Percentiles rank a stretch among this genome's conserved stretches.
Evolutionary conservation across 2,888 invertebrate genomes (phyloP).

Genomic region (Parapristionchus giblindavisi): DNA sequence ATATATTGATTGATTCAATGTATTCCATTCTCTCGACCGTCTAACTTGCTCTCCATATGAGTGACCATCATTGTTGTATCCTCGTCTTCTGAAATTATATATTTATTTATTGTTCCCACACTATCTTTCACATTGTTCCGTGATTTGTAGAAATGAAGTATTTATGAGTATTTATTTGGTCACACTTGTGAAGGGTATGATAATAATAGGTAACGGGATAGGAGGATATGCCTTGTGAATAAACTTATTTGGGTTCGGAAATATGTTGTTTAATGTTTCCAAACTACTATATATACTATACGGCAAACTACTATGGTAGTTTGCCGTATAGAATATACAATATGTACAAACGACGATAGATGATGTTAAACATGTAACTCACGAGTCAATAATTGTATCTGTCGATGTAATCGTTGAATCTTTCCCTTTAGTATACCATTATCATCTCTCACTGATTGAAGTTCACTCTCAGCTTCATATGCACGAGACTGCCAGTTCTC

Average conservation of each 20-base stretch:
- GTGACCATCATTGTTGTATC: slow-evolving; percentile 26
- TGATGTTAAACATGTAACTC: not conserved
- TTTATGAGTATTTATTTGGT: too few species aligned
- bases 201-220: too few species aligned
- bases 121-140: too few species aligned
- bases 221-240: too few species aligned
- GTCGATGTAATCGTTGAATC: slow-evolving; percentile 36
- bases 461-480: slow-evolving; percentile 34
- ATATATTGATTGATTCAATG: slow-evolving; percentile 13
- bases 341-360: not conserved
- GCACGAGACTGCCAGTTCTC: slow-evolving; percentile 37
- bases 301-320: not conserved
- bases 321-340: too few species aligned
- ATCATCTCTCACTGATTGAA: slow-evolving; percentile 35
- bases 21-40: slow-evolving; percentile 29
- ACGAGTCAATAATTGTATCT: slow-evolving; percentile 32
- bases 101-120: not conserved
- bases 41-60: slow-evolving; percentile 34
- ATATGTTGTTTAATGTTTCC: not conserved
- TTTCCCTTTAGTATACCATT: slow-evolving; percentile 37
- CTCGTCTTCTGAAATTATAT: slow-evolving; percentile 34
- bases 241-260: slow-evolving; percentile 7
- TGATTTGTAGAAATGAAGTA: too few species aligned
- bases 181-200: too few species aligned
- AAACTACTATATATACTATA: not conserved